Conservation (phyloP, 2,797 vertebrate species). For the Macropodus opercularis region DNA sequence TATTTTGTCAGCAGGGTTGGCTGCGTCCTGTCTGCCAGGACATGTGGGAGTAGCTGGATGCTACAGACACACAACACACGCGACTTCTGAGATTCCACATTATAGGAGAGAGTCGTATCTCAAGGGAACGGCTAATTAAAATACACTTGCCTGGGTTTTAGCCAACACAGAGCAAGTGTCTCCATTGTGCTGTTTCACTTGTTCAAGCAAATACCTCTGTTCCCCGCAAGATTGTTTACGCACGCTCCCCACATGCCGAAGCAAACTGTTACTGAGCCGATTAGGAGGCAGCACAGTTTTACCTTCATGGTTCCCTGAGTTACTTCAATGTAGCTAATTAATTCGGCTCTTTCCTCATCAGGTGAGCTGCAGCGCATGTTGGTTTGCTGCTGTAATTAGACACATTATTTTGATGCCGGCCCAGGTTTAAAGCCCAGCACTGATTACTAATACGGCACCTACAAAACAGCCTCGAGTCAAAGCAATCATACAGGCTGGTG, state of each 20-base stretch:
- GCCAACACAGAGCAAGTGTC: constrained; percentile 20
- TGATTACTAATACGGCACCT: constrained; percentile 54
- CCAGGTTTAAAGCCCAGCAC: constrained; percentile 29
- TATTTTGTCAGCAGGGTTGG: constrained; percentile 35
- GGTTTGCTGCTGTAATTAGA: constrained; percentile 62
- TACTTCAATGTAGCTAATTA: constrained; percentile 64
- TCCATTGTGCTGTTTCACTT: constrained; percentile 15
- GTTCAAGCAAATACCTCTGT: constrained; percentile 31
- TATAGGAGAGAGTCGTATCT: background rate
- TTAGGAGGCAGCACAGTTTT: constrained; percentile 56
- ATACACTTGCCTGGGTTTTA: background rate
- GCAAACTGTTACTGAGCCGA: constrained; percentile 32
- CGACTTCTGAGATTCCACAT: background rate
- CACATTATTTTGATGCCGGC: constrained; percentile 41
- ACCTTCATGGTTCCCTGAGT: constrained; percentile 61
- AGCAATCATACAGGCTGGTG: constrained; percentile 54
- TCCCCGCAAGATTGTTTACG: constrained; percentile 32
- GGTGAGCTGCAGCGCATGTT: constrained; percentile 57
- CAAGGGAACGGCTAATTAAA: background rate
- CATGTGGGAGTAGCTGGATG: background rate
- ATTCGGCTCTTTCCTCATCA: constrained; percentile 55
- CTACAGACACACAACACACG: constrained; percentile 2
- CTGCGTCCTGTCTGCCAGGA: constrained; percentile 21
- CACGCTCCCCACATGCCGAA: constrained; percentile 13
- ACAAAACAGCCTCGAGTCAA: constrained; percentile 59